These are phyloP conservation scores for Micromussa lordhowensis DNA, from an alignment of 92 coral and sea anemone genomes.

Conservation along the genomic window DNA sequence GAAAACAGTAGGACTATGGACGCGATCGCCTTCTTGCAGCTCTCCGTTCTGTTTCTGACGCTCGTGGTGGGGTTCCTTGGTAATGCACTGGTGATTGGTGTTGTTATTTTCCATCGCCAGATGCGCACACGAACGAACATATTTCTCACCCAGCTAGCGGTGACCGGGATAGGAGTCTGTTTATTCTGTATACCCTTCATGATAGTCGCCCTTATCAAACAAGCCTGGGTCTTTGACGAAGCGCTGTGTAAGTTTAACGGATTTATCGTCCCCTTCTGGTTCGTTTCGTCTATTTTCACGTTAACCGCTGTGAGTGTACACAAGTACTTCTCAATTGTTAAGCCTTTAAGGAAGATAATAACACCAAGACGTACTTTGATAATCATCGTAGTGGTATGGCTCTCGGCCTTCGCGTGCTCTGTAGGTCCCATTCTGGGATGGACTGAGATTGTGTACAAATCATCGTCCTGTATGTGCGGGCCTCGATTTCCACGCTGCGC, in stretches of 20 bases:
- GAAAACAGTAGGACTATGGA: slow-evolving; percentile 19
- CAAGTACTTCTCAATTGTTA: slow-evolving; percentile 81
- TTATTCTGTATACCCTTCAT: slow-evolving; percentile 68
- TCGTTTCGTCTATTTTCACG: slow-evolving; percentile 74
- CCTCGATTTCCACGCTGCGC: slow-evolving; percentile 49
- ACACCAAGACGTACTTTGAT: slow-evolving; percentile 64
- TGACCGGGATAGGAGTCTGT: slow-evolving; percentile 61
- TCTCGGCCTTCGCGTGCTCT: slow-evolving; percentile 58
- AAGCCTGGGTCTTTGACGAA: slow-evolving; percentile 68
- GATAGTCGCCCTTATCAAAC: slow-evolving; percentile 59
- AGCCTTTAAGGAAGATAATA: slow-evolving; percentile 79
- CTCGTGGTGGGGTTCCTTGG: slow-evolving; percentile 69
- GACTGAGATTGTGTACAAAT: slow-evolving; percentile 60
- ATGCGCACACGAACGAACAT: slow-evolving; percentile 89
- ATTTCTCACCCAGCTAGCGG: slow-evolving; percentile 74
- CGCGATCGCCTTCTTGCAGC: slow-evolving; percentile 46
- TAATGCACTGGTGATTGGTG: slow-evolving; percentile 67
- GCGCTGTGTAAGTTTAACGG: slow-evolving; percentile 78
- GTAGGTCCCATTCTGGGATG: slow-evolving; percentile 80
- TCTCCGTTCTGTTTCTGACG: slow-evolving; percentile 52
- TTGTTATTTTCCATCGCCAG: slow-evolving; percentile 65
- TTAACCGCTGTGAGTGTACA: slow-evolving; percentile 80
- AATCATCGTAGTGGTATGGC: slow-evolving; percentile 65
- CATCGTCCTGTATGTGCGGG: slow-evolving; percentile 58
- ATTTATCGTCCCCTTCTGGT: slow-evolving; percentile 79